phyloP scores from a whole-genome alignment of 2,888 invertebrate genomes.

The Tholera decimalis region DNA sequence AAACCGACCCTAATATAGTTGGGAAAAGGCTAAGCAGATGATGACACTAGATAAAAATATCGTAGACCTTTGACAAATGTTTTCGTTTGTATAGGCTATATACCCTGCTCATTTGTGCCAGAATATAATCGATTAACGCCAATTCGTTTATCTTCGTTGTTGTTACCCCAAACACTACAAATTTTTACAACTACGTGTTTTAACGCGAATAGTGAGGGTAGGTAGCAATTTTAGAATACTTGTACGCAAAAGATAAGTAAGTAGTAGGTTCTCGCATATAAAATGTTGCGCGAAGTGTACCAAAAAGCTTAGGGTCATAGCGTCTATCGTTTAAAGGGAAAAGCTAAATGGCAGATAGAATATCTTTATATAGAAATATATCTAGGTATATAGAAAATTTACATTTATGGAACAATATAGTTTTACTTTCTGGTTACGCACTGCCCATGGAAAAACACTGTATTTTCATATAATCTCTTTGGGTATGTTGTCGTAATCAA shows the following conservation, averaged over 20 bases:
- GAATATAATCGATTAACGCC: neutral
- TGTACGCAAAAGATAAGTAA: conserved; percentile 7
- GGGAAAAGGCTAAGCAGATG: no score
- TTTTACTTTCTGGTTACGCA: no score
- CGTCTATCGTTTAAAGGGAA: neutral
- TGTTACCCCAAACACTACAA: conserved; percentile 1
- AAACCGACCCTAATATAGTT: no score
- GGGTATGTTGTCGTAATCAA: no score
- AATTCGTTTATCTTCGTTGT: conserved; percentile 7
- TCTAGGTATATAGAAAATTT: neutral
- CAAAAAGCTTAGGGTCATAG: neutral
- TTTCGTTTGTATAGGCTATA: neutral
- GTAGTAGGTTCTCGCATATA: conserved; percentile 36
- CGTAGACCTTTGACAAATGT: neutral
- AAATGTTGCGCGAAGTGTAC: conserved; percentile 51
- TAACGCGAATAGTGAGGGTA: conserved; percentile 49
- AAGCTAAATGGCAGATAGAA: no score
- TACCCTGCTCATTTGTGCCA: neutral
- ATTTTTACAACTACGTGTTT: conserved; percentile 50
- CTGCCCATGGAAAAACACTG: no score
- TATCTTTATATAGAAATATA: no score
- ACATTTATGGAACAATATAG: no score
- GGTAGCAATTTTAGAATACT: conserved; percentile 49
- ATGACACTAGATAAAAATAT: neutral
- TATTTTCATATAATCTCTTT: no score